phyloP scores from a whole-genome alignment of 1,140 invertebrate species.

The Psilanteris sp. region DNA sequence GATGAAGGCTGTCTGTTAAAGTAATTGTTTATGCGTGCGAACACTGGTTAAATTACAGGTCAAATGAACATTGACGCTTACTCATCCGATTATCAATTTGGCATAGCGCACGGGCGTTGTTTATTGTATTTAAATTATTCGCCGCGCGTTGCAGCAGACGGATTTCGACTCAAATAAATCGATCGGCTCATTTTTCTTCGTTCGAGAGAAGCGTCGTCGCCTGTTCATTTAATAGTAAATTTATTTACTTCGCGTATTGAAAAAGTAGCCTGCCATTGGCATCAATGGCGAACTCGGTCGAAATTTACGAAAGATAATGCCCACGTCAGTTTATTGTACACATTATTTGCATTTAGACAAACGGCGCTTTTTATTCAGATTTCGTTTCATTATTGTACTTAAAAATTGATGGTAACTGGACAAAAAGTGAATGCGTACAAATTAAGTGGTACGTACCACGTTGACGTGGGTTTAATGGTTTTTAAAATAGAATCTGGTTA shows the following conservation, averaged over 20 bases:
- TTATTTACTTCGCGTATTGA: slow-evolving; percentile 65
- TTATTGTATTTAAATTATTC: slow-evolving; percentile 58
- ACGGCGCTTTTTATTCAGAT: slow-evolving; percentile 27
- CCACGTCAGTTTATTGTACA: slow-evolving; percentile 40
- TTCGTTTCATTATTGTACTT: slow-evolving; percentile 56
- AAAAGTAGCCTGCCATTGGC: slow-evolving; percentile 61
- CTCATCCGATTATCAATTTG: slow-evolving; percentile 48
- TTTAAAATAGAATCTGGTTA: too few species aligned
- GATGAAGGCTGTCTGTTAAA: background rate
- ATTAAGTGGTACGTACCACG: too few species aligned
- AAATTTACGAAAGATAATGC: slow-evolving; percentile 50
- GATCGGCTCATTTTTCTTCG: slow-evolving; percentile 48
- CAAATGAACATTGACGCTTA: slow-evolving; percentile 43
- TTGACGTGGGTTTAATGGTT: too few species aligned
- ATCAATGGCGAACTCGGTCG: slow-evolving; percentile 43
- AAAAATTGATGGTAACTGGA: slow-evolving; percentile 43
- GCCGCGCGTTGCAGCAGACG: slow-evolving; percentile 36
- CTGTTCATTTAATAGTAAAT: slow-evolving; percentile 56
- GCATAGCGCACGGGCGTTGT: slow-evolving; percentile 22
- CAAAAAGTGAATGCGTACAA: slow-evolving; percentile 18
- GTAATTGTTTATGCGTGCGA: slow-evolving; percentile 38
- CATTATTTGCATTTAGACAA: slow-evolving; percentile 52
- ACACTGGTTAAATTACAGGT: slow-evolving; percentile 33
- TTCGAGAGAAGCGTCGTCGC: slow-evolving; percentile 31
- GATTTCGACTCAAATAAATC: slow-evolving; percentile 51